phyloP scores from a whole-genome alignment of 2,113 vertebrate species.

The Hassar affinis region DNA sequence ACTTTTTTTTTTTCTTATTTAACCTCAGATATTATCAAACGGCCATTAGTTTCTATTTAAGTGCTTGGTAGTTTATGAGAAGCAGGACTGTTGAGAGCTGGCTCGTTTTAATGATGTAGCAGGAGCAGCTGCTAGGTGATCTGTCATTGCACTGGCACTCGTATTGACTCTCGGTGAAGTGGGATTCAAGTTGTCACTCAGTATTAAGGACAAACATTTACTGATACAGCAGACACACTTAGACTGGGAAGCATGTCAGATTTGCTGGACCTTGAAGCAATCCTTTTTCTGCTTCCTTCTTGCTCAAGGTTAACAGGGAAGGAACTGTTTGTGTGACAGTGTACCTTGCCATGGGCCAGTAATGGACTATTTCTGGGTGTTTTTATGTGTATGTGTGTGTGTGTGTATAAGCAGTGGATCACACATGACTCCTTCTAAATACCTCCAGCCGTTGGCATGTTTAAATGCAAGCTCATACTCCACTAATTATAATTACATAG shows the following conservation, averaged over 20 bases:
- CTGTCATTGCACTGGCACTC: not conserved
- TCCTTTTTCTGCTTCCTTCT: constrained; percentile 6
- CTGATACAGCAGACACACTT: not conserved
- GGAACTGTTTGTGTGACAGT: not conserved
- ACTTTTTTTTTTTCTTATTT: not conserved
- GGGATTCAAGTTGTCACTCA: constrained; percentile 1
- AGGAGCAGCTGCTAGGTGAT: not conserved
- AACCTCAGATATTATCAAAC: not conserved
- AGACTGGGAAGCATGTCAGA: constrained; percentile 40
- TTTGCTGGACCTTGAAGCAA: constrained; percentile 7
- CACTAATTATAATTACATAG: not conserved
- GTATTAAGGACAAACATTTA: not conserved
- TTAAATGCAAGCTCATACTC: not conserved
- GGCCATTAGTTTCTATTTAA: not conserved
- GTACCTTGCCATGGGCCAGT: not conserved
- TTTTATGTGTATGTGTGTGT: not conserved
- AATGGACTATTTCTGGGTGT: not conserved
- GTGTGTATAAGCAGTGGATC: constrained; percentile 38
- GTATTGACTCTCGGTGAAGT: not conserved
- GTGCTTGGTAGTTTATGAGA: not conserved
- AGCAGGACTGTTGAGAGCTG: not conserved
- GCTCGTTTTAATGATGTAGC: not conserved
- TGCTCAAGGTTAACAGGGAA: not conserved
- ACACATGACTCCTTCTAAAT: constrained; percentile 26
- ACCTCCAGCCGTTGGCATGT: not conserved